These are phyloP conservation scores for Pygocentrus nattereri DNA, from an alignment of 2,797 vertebrate genomes.

Conservation along the genomic window DNA sequence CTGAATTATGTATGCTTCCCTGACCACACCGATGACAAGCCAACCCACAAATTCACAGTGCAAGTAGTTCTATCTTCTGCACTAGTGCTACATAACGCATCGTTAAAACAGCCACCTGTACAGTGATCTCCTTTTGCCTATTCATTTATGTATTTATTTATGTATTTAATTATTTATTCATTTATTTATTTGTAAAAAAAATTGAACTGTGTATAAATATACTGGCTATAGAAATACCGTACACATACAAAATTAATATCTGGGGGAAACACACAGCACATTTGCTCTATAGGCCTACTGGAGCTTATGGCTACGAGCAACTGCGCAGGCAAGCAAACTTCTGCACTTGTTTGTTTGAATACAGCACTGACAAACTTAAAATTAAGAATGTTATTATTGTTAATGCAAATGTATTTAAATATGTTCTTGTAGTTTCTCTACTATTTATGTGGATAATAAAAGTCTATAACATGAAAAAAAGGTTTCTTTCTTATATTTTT, in stretches of 20 bases:
- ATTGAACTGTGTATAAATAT: slow-evolving; percentile 54
- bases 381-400: slow-evolving; percentile 70
- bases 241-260: slow-evolving; percentile 34
- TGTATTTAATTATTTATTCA: slow-evolving; percentile 46
- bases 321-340: slow-evolving; percentile 35
- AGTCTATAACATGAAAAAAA: slow-evolving; percentile 79
- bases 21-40: slow-evolving; percentile 39
- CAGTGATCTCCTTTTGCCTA: slow-evolving; percentile 52
- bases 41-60: slow-evolving; percentile 27
- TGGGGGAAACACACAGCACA: slow-evolving; percentile 20
- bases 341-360: slow-evolving; percentile 59
- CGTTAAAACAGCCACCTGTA: slow-evolving; percentile 49
- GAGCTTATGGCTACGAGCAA: slow-evolving; percentile 59
- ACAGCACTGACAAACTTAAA: slow-evolving; percentile 56
- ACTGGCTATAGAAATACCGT: slow-evolving; percentile 44
- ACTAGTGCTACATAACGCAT: slow-evolving; percentile 38
- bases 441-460: slow-evolving; percentile 96
- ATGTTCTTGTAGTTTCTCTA: slow-evolving; percentile 98
- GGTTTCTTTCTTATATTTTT: not conserved
- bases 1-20: slow-evolving; percentile 15
- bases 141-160: slow-evolving; percentile 49
- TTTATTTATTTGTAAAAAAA: slow-evolving; percentile 47
- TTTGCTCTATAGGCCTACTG: slow-evolving; percentile 36
- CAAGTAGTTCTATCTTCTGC: slow-evolving; percentile 16
- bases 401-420: slow-evolving; percentile 96